Evolutionary conservation across 2,797 vertebrate species (phyloP), one percentile per base, ranked within the genome.

Genomic region (Pantherophis alleghaniensis): DNA sequence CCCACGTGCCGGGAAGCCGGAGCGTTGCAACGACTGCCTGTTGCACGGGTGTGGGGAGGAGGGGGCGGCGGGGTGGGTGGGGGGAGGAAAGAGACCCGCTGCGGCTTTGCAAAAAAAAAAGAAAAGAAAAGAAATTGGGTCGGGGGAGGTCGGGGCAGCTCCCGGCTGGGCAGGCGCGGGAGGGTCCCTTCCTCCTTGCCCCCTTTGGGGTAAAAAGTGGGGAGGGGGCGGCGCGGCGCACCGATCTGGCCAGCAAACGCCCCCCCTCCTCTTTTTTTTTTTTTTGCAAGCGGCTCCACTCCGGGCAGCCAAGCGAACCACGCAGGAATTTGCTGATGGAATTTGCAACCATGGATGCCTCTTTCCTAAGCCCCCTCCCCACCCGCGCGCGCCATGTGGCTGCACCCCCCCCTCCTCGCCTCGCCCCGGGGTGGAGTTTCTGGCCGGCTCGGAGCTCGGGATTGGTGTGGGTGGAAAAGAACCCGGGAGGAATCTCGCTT

Each of bases 321-420:
- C 51, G 86, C 66, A 86, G 89, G 93, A 89, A 92, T 93, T 91
- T 74, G 91, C 42, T 9, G 69, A 87, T 91, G 91, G 86, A 66
- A 92, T 94, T 89, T 22, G 94, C 57, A 88, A 90, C 91, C 87
- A 37, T 42, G 88, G 93, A 74, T 91, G 59, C 86, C 87, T 89
- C 51, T 53, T 53, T 53, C 9, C 9, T 53, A 42, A 42, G 1
- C 9, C 51, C 61, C 79, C 9, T 18, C 14, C 74, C 79, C 63
- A 10, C 3, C 60, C 61, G 37, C 42, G 42, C 5, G 7, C 93
- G 86, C 63, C 88, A 88, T 91, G 93, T 63, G 90, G 92, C 66
- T n/a, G 5, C 56, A 47, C 47, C 89, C n/a, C 26, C n/a, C 51
- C n/a, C 22, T 7, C 28, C 1, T 18, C 9, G 0, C n/a, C 47